These are phyloP conservation scores for Aurelia aurita DNA, from an alignment of 30 jellyfish, hydroid and myxozoan genomes.

Conservation along the genomic window DNA sequence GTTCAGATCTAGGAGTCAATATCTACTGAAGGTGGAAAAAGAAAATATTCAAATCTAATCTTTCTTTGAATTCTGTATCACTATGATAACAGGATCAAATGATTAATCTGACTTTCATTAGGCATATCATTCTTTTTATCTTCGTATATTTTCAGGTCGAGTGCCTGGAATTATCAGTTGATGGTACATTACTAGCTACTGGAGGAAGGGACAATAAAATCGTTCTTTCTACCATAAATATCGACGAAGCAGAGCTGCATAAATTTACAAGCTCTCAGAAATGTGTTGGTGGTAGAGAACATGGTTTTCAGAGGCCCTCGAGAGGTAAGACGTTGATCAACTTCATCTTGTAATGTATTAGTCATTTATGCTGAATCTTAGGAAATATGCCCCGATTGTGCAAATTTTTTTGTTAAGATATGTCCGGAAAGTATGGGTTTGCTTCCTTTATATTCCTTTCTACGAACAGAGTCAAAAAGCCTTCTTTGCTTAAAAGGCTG, in stretches of 20 bases:
- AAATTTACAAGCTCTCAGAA: constrained; percentile 14
- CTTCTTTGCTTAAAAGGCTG: no score
- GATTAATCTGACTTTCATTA: neutral
- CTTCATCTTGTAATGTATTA: no score
- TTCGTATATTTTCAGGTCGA: constrained; percentile 62
- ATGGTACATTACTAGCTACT: constrained; percentile 80
- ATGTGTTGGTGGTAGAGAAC: neutral
- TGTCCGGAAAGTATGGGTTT: neutral
- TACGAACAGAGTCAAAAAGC: neutral
- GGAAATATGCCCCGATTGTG: neutral
- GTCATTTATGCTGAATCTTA: no score
- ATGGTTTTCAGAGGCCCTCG: constrained; percentile 9
- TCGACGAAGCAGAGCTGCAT: constrained; percentile 55
- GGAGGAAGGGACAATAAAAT: constrained; percentile 89
- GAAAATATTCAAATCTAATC: no score
- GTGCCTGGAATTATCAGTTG: constrained; percentile 80
- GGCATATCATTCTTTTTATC: neutral
- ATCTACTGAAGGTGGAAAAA: no score
- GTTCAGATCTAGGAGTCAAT: no score
- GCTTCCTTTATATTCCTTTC: neutral
- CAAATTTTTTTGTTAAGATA: no score
- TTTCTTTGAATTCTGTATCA: no score
- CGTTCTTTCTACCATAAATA: constrained; percentile 72
- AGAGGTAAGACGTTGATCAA: constrained; percentile 12
- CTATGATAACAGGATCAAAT: no score